phyloP scores from a whole-genome alignment of 2,113 vertebrate genomes.

The Tragulus kanchil region DNA sequence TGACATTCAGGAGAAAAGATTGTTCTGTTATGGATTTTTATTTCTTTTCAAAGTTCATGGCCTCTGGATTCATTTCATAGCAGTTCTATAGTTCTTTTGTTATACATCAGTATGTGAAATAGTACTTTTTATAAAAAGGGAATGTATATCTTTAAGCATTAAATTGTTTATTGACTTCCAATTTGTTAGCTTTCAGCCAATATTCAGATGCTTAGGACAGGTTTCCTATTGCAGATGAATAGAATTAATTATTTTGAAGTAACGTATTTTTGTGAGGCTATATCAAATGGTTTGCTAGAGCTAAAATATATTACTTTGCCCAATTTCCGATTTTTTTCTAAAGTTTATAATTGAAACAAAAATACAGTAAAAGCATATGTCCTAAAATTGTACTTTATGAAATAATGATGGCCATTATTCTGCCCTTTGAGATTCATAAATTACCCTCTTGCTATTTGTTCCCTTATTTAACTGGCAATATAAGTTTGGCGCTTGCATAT shows the following conservation, averaged over 20 bases:
- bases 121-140: neutral
- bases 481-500: conserved; percentile 22
- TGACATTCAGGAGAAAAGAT: conserved; percentile 11
- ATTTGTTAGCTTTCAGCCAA: neutral
- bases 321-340: conserved; percentile 28
- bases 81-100: neutral
- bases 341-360: conserved; percentile 61
- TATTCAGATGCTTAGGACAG: conserved; percentile 7
- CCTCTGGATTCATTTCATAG: conserved; percentile 21
- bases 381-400: conserved; percentile 17
- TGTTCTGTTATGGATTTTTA: neutral
- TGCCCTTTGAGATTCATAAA: conserved; percentile 7
- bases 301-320: conserved; percentile 18
- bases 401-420: conserved; percentile 14
- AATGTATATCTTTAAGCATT: neutral
- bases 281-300: neutral
- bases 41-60: conserved; percentile 2
- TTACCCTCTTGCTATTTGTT: neutral
- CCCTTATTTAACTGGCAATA: neutral
- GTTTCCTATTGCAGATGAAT: conserved; percentile 49
- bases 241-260: conserved; percentile 63
- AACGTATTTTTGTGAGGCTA: conserved; percentile 7
- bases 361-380: conserved; percentile 15
- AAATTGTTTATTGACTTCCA: conserved; percentile 14
- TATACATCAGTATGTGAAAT: neutral